Base-by-base conservation (phyloP, 35 echinoderm and acorn worm genomes). In the Ophiothrix spiculata region DNA sequence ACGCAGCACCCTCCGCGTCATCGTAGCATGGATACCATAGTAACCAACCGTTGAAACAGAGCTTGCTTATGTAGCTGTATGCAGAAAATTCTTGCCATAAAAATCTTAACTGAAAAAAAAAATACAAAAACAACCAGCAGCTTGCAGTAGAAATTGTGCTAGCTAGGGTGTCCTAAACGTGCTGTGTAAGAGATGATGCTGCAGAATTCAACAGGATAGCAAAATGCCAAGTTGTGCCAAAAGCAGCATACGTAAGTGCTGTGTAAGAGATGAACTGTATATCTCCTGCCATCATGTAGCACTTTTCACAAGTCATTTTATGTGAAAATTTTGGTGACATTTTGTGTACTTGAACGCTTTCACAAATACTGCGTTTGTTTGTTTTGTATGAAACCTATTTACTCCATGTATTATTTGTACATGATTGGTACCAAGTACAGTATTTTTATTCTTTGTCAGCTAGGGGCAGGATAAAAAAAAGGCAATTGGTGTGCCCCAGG, bases 21-120 rank as follows among this genome's bases (percentile, higher is more conserved):
- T 69, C 17, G 60, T n/a, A 69, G n/a, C n/a, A n/a, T n/a, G n/a
- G n/a, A n/a, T n/a, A n/a, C n/a, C n/a, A n/a, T 1, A 15, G 16
- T 25, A 12, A 25, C n/a, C n/a, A n/a, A n/a, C n/a, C n/a, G n/a
- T 69, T 69, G 16, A 69, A 69, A 10, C 25, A 25, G 23, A 69
- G 29, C 19, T 69, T 69, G 60, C 60, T 69, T 69, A 49, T 28
- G 8, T 69, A 69, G 60, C 60, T 69, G 60, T 28, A 69, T 69
- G 60, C 23, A 69, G 60, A 69, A 69, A 49, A 69, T 69, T 69
- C 60, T 69, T 69, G 60, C 60, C 60, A 69, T 10, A 69, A 69
- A 69, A 69, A 69, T 25, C 60, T 69, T 1, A 69, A 69, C 42
- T n/a, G n/a, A n/a, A n/a, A n/a, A n/a, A n/a, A n/a, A n/a, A n/a